Evolutionary conservation across 2,888 invertebrate species (phyloP), one percentile per base, ranked within the genome.

Genomic region (Ferrisia virgata): DNA sequence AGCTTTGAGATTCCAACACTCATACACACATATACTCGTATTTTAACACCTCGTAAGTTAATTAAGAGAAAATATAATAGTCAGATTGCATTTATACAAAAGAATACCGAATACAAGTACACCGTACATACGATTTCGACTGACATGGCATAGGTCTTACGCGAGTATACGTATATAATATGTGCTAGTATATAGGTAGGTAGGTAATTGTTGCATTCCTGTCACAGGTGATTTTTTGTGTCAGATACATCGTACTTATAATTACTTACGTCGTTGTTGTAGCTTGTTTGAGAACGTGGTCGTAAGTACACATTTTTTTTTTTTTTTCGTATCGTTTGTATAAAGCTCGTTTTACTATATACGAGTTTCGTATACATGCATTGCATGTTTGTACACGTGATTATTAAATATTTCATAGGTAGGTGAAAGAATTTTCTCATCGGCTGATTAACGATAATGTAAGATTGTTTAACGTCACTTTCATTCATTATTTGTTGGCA

Each of bases 371-470:
- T 22, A 8, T 39, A 8, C 22, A 1, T 22, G 22, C 11, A 22
- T 22, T 18, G 53, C 1, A 53, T 64, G 9, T 64, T 28, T 28
- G 58, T 28, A 72, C 72, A 76, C 36, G 72, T 9, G 72, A 76
- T 76, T 33, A 64, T 28, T 3, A 28, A n/a, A 11, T 76, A 15
- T 36, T 28, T 18, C 36, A 5, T 18, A 18, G 36, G 9, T 36
- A 18, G 36, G 9, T 36, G 33, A 76, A 76, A 76, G 3, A 72
- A 76, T 76, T n/a, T n/a, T 64, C 72, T 33, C 72, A 36, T 76
- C 36, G n/a, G 72, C 9, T 36, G 72, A 76, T 76, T 76, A 76
- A 31, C 72, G 72, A 76, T 76, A 76, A 36, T 33, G 36, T 18
- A 76, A 76, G 6, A 76, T 36, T 76, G 22, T 76, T 76, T 76